Conservation (phyloP, 2,113 vertebrate species). For the Heterochromis multidens region DNA sequence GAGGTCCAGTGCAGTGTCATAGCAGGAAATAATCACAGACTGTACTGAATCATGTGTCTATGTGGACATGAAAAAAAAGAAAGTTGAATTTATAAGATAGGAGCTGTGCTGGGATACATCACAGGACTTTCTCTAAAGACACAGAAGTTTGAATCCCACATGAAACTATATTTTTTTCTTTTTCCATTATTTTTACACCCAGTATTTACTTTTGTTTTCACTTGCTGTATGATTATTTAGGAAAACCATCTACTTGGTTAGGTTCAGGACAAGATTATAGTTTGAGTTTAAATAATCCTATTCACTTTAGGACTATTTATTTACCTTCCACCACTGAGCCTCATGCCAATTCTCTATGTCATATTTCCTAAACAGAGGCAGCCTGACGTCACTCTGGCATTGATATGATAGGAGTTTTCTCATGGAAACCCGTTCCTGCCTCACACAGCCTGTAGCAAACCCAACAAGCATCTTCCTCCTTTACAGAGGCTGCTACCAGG, state of each 20-base stretch:
- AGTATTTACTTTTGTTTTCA: neutral
- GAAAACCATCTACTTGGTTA: neutral
- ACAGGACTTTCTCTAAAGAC: neutral
- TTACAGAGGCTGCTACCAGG: neutral
- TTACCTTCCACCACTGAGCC: neutral
- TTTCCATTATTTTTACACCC: fast-evolving
- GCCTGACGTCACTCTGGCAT: neutral
- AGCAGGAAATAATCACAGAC: neutral
- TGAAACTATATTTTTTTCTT: too few relatives aligned
- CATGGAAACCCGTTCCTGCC: neutral
- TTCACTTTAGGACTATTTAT: neutral
- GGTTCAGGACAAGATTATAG: fast-evolving
- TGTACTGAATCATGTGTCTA: neutral
- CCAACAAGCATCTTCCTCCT: neutral
- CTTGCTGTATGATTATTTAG: neutral
- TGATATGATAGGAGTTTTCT: neutral
- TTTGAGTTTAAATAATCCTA: neutral
- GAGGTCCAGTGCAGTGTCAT: neutral
- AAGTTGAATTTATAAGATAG: neutral
- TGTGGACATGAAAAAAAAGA: too few relatives aligned
- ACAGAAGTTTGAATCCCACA: neutral
- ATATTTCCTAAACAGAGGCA: neutral
- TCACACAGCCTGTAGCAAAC: fast-evolving
- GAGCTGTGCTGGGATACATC: neutral
- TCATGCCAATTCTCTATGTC: neutral